A percentile compares a stretch with the other conserved stretches of the same genome.
Evolutionary conservation across 92 coral and sea anemone species (phyloP).

Genomic region (Bergia sp.): DNA sequence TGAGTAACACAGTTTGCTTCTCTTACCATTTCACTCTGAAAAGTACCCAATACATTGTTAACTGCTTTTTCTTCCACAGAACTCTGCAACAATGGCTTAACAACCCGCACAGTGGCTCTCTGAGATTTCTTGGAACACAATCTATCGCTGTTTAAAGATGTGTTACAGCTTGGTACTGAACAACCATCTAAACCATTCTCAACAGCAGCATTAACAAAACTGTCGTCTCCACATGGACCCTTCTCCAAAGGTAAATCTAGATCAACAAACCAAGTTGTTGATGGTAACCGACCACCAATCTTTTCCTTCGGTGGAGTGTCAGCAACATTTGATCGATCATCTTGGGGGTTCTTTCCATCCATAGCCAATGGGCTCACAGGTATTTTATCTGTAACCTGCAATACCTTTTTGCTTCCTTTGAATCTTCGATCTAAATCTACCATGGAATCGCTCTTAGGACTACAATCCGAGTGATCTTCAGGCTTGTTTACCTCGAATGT

Average conservation of each 20-base stretch:
- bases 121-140: not conserved
- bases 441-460: slow-evolving; percentile 53
- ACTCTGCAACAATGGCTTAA: not conserved
- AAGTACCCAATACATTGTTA: not conserved
- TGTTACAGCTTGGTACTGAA: not conserved
- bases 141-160: not conserved
- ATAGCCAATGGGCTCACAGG: slow-evolving; percentile 15
- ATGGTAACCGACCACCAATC: not conserved
- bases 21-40: not conserved
- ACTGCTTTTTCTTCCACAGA: not conserved
- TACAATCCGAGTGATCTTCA: slow-evolving; percentile 22
- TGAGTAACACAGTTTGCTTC: not conserved
- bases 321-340: not conserved
- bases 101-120: not conserved
- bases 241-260: not conserved
- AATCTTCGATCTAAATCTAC: slow-evolving; percentile 6
- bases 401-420: not conserved
- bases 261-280: slow-evolving; percentile 11
- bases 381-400: not conserved
- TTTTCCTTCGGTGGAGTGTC: not conserved
- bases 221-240: not conserved
- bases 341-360: not conserved
- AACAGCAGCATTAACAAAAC: not conserved
- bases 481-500: not conserved
- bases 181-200: not conserved